Conservation (phyloP, 2,888 invertebrate species). For the Coecobrya sp. region DNA sequence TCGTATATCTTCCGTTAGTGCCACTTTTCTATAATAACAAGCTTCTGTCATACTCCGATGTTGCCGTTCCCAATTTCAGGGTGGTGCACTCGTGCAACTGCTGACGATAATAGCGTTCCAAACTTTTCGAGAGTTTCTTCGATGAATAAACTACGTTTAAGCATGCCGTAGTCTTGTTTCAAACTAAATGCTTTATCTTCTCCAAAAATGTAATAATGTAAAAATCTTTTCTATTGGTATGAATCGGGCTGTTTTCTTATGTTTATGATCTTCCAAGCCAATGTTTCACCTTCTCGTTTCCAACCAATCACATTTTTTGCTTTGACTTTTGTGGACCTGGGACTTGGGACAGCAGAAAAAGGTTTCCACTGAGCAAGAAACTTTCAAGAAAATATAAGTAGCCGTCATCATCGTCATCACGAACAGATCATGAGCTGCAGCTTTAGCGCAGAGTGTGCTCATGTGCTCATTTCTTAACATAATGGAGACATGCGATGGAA, state of each 20-base stretch:
- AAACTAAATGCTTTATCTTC: neutral
- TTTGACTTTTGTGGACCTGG: neutral
- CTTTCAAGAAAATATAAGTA: neutral
- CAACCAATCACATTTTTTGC: neutral
- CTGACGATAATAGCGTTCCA: neutral
- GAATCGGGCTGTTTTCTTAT: neutral
- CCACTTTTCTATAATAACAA: neutral
- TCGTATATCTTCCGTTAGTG: neutral
- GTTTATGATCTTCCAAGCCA: neutral
- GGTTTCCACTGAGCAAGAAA: neutral
- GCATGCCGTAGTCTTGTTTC: neutral
- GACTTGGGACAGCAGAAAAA: neutral
- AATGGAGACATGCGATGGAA: neutral
- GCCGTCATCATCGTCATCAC: neutral
- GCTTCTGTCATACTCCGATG: neutral
- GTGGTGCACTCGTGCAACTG: neutral
- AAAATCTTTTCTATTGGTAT: no score
- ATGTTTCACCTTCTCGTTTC: neutral
- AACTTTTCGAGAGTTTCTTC: neutral
- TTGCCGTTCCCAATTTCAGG: neutral
- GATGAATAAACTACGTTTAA: neutral
- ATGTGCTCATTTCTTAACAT: neutral
- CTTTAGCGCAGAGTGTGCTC: neutral
- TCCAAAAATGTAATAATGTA: neutral
- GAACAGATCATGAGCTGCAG: neutral